phyloP scores from a whole-genome alignment of 2,797 vertebrate genomes.

The Artibeus jamaicensis region DNA sequence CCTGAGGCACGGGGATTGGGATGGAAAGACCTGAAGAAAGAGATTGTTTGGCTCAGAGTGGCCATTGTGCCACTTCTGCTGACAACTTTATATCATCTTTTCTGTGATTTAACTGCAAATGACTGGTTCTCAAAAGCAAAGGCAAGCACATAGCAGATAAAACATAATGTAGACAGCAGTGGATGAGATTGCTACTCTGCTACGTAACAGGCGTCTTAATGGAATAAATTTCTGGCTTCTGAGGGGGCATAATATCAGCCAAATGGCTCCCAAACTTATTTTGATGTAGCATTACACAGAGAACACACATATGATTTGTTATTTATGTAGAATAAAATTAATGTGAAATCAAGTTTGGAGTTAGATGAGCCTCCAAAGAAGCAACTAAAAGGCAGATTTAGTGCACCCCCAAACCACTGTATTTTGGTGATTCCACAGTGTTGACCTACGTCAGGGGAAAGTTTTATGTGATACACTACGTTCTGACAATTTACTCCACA shows the following conservation, averaged over 20 bases:
- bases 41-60: background rate
- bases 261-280: background rate
- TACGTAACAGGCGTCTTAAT: background rate
- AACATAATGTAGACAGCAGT: background rate
- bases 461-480: constrained; percentile 78
- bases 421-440: constrained; percentile 79
- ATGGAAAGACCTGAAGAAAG: background rate
- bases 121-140: background rate
- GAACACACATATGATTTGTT: constrained; percentile 51
- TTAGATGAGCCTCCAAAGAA: constrained; percentile 72
- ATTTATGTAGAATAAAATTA: constrained; percentile 70
- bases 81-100: background rate
- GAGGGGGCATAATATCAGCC: background rate
- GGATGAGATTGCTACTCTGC: background rate
- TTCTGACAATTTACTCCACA: constrained; percentile 81
- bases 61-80: background rate
- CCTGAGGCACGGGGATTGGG: background rate
- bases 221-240: background rate
- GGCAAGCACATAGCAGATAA: background rate
- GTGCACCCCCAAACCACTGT: constrained; percentile 64
- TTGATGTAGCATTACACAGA: background rate
- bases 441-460: constrained; percentile 79
- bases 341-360: constrained; percentile 69
- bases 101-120: background rate
- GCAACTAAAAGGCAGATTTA: constrained; percentile 73